Conservation (phyloP, 2,888 invertebrate species). For the Meloe dianella region DNA sequence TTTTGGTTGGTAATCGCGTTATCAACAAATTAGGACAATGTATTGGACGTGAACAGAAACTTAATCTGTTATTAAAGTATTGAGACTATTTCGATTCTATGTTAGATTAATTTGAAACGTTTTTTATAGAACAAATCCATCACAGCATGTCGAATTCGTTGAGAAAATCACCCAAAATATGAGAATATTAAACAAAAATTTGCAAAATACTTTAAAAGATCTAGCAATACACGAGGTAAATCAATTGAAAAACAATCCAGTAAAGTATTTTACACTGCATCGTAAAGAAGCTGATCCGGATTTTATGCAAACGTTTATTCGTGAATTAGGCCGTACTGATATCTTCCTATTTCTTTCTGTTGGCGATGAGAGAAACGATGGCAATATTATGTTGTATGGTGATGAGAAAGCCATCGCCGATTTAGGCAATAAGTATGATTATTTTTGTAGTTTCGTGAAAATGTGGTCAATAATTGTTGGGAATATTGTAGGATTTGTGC, state of each 20-base stretch:
- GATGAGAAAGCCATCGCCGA: constrained; percentile 62
- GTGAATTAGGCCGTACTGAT: constrained; percentile 65
- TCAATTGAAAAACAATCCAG: constrained; percentile 63
- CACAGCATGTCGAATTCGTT: constrained; percentile 73
- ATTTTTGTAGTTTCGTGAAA: constrained; percentile 17
- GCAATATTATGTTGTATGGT: constrained; percentile 66
- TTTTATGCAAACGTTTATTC: constrained; percentile 73
- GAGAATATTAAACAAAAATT: constrained; percentile 69
- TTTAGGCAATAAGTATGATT: constrained; percentile 68
- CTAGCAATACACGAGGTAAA: constrained; percentile 73
- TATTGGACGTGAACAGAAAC: constrained; percentile 70
- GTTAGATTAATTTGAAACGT: constrained; percentile 6
- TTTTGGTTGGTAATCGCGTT: constrained; percentile 77
- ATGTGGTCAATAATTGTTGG: background rate
- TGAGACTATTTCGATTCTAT: background rate
- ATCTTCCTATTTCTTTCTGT: constrained; percentile 73
- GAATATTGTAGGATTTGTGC: constrained; percentile 67
- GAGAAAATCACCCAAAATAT: constrained; percentile 75
- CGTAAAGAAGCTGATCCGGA: constrained; percentile 81
- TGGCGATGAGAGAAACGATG: constrained; percentile 70
- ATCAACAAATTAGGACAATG: constrained; percentile 66
- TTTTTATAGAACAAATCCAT: constrained; percentile 71
- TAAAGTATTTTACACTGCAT: constrained; percentile 66
- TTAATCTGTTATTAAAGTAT: constrained; percentile 77
- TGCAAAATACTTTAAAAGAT: constrained; percentile 71